phyloP scores from a whole-genome alignment of 2,888 invertebrate genomes.

The Lasius platythorax region DNA sequence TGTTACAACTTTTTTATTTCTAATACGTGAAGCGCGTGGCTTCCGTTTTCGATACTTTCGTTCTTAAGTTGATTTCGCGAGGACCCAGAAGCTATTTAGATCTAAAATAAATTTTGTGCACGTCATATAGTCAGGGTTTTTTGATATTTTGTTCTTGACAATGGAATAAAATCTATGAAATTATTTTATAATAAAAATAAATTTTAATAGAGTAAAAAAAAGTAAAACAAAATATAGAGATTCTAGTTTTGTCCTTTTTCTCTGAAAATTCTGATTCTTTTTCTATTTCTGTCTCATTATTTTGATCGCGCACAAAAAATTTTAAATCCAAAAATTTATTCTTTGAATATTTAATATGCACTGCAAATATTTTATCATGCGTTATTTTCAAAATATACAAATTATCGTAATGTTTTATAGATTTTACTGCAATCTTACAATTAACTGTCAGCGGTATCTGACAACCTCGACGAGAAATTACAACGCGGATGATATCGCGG shows the following conservation, averaged over 20 bases:
- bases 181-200: no score
- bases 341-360: not conserved
- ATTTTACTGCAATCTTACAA: not conserved
- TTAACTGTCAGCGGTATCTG: not conserved
- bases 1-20: slow-evolving; percentile 38
- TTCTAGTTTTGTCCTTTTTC: not conserved
- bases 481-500: slow-evolving; percentile 48
- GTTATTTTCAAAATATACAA: not conserved
- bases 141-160: no score
- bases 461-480: slow-evolving; percentile 41
- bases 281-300: not conserved
- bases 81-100: no score
- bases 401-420: not conserved
- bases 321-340: not conserved
- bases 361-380: not conserved
- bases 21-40: slow-evolving; percentile 76
- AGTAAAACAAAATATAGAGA: not conserved
- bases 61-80: no score
- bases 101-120: no score
- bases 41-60: slow-evolving; percentile 76
- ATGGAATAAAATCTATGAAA: no score
- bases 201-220: no score
- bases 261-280: not conserved
- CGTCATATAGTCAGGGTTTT: no score
- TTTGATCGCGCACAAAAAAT: not conserved